Conservation (phyloP, 2,113 vertebrate species). For the Stictonetta naevosa region DNA sequence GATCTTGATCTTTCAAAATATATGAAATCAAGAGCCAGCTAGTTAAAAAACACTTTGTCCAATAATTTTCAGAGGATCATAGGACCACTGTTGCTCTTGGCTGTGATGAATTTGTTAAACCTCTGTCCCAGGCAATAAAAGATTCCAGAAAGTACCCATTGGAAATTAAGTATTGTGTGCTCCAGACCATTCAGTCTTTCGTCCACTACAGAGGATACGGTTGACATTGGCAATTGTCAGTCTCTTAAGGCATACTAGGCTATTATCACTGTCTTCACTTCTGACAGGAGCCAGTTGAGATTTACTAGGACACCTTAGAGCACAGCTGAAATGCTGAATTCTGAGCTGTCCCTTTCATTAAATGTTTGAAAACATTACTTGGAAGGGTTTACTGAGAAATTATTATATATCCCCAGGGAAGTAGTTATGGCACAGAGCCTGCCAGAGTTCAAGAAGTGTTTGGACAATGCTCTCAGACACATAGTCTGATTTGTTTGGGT, state of each 20-base stretch:
- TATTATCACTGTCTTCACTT: background rate
- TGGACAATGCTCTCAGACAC: too few species aligned
- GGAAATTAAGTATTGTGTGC: background rate
- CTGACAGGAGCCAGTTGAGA: background rate
- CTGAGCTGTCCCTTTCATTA: background rate
- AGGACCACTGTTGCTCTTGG: background rate
- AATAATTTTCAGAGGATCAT: background rate
- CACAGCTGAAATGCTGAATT: background rate
- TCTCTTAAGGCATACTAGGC: background rate
- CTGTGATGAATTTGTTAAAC: background rate
- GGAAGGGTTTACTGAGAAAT: background rate
- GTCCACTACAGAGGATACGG: background rate
- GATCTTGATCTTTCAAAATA: background rate
- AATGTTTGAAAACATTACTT: background rate
- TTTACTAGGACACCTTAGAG: background rate
- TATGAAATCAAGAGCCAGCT: too few species aligned
- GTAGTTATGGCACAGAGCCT: too few species aligned
- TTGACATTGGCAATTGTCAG: fast-evolving
- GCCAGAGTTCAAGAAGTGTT: too few species aligned
- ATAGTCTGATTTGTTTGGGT: too few species aligned
- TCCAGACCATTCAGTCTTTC: background rate
- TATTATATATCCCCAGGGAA: background rate
- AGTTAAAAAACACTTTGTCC: background rate
- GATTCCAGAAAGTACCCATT: background rate
- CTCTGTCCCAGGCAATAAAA: background rate